phyloP scores from a whole-genome alignment of 2,797 vertebrate species.

The Fistularia commersonii region DNA sequence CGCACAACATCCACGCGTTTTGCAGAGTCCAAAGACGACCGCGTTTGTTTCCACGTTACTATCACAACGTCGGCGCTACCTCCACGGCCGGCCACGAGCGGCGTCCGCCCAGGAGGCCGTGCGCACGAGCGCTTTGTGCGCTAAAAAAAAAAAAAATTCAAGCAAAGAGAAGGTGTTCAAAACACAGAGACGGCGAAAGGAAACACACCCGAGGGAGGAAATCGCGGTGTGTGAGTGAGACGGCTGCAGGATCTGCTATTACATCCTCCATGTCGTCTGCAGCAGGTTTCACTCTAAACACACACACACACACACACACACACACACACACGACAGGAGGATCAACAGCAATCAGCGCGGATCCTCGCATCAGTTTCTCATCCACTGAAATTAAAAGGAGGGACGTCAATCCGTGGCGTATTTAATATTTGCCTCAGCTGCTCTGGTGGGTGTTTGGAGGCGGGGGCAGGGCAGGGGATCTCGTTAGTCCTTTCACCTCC shows the following conservation, averaged over 20 bases:
- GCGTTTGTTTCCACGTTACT: too few species aligned
- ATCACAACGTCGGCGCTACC: too few species aligned
- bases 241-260: constrained; percentile 24
- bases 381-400: too few species aligned
- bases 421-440: too few species aligned
- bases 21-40: too few species aligned
- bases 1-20: too few species aligned
- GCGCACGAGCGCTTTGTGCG: too few species aligned
- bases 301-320: background rate
- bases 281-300: constrained; percentile 11
- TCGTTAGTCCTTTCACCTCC: constrained; percentile 43
- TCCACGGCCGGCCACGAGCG: too few species aligned
- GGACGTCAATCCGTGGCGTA: too few species aligned
- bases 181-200: constrained; percentile 9
- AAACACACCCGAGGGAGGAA: constrained; percentile 16
- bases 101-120: too few species aligned
- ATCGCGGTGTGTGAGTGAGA: constrained; percentile 13
- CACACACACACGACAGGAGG: constrained; percentile 12
- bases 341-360: constrained; percentile 35
- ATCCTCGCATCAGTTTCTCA: background rate
- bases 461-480: constrained; percentile 12
- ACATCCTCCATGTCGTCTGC: constrained; percentile 29
- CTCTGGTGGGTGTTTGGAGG: too few species aligned
- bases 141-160: background rate
- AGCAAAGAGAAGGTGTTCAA: constrained; percentile 8